Evolutionary conservation across 1,140 invertebrate species (phyloP).

Genomic region (Drosophila aff.): DNA sequence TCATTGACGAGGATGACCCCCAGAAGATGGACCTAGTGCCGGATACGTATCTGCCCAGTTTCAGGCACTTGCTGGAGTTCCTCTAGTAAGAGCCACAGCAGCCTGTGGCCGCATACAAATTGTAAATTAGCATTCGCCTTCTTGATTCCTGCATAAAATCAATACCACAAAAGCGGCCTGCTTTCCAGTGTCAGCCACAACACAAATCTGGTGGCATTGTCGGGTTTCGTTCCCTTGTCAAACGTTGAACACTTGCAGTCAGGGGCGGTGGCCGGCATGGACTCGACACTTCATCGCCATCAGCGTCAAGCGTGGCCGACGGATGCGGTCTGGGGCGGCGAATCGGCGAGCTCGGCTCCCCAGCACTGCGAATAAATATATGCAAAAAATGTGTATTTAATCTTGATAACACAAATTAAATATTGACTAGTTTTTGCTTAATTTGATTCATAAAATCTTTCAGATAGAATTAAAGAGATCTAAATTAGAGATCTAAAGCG

Average conservation of each 20-base stretch:
- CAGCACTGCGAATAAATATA: not conserved
- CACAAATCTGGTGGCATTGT: constrained; percentile 36
- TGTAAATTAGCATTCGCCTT: constrained; percentile 58
- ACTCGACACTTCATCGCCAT: constrained; percentile 59
- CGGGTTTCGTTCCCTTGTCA: constrained; percentile 49
- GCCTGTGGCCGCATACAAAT: constrained; percentile 51
- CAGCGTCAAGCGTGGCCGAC: constrained; percentile 20
- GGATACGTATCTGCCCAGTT: constrained; percentile 56
- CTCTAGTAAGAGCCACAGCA: constrained; percentile 24
- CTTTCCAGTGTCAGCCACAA: constrained; percentile 34
- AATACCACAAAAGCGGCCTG: constrained; percentile 40
- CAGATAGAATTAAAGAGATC: not conserved
- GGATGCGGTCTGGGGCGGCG: constrained; percentile 20
- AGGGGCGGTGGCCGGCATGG: constrained; percentile 5
- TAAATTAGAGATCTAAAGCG: not conserved
- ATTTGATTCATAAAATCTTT: not conserved
- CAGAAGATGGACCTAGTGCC: constrained; percentile 39
- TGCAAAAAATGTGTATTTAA: not conserved
- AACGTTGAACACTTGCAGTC: constrained; percentile 60
- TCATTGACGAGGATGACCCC: constrained; percentile 29
- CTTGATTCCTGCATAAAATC: constrained; percentile 52
- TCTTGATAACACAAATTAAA: not conserved
- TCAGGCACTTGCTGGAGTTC: constrained; percentile 48
- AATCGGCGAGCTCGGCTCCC: not conserved
- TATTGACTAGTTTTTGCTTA: not conserved